These are phyloP conservation scores for Phallusia fumigata DNA, from an alignment of 23 tunicate species.

Conservation along the genomic window DNA sequence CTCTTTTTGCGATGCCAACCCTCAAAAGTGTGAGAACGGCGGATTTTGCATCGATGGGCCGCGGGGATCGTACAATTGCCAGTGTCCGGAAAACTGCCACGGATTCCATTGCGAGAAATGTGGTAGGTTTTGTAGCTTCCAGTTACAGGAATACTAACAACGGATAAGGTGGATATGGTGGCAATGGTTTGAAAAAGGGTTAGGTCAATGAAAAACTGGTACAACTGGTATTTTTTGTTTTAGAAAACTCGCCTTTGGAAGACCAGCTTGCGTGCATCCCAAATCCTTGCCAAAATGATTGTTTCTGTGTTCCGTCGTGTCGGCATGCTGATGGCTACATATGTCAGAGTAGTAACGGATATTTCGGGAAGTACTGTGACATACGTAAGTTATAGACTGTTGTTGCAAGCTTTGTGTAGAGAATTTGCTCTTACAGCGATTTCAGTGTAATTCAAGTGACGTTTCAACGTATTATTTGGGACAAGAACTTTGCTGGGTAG, in stretches of 20 bases:
- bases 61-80: slow-evolving; percentile 12
- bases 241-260: background rate
- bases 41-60: slow-evolving; percentile 23
- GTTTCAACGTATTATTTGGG: too few species aligned
- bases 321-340: slow-evolving; percentile 20
- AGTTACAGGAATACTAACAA: too few species aligned
- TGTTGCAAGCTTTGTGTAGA: too few species aligned
- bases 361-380: background rate
- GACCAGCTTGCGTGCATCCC: background rate
- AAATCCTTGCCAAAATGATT: slow-evolving; percentile 26
- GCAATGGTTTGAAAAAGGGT: too few species aligned
- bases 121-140: slow-evolving; percentile 25
- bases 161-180: too few species aligned
- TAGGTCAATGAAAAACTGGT: too few species aligned
- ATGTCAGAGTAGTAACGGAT: background rate
- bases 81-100: background rate
- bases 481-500: too few species aligned
- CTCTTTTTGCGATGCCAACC: slow-evolving; percentile 27
- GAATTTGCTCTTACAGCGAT: too few species aligned
- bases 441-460: too few species aligned
- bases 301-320: slow-evolving; percentile 22
- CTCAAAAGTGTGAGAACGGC: background rate
- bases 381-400: background rate
- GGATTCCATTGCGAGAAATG: slow-evolving; percentile 21
- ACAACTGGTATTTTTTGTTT: too few species aligned